Percentiles rank a stretch among this genome's conserved stretches.
Evolutionary conservation across 2,113 vertebrate genomes (phyloP).

Genomic region (Taxidea taxus): DNA sequence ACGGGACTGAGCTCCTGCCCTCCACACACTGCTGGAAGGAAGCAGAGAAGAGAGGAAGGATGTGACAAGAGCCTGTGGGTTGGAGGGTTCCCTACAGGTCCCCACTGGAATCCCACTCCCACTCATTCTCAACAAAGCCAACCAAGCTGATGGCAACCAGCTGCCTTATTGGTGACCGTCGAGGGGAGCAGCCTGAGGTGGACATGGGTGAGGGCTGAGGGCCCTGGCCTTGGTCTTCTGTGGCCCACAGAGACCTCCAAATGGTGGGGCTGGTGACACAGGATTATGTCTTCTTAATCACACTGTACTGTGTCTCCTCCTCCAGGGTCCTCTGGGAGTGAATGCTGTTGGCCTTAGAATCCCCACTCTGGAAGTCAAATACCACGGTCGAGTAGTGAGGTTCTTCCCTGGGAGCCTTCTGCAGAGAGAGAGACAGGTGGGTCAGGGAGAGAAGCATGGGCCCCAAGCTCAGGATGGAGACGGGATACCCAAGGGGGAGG

Average conservation of each 20-base stretch:
- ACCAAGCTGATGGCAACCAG: not conserved
- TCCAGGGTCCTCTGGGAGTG: accelerated
- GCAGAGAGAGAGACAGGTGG: not conserved
- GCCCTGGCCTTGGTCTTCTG: not conserved
- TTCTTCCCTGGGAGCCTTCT: not conserved
- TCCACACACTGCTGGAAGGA: too few species aligned
- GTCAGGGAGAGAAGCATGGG: not conserved
- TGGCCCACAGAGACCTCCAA: not conserved
- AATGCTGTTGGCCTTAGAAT: accelerated
- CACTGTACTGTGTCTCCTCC: not conserved
- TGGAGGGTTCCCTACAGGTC: not conserved
- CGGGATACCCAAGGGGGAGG: accelerated
- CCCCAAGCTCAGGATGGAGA: not conserved
- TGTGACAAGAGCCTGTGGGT: accelerated
- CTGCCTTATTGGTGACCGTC: accelerated
- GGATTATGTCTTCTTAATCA: not conserved
- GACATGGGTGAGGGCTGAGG: accelerated
- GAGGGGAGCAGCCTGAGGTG: not conserved
- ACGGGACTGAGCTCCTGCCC: accelerated
- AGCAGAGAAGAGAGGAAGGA: not conserved
- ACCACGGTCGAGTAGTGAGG: not conserved
- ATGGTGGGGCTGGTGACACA: accelerated
- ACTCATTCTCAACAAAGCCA: not conserved
- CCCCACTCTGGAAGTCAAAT: not conserved
- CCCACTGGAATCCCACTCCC: not conserved